Evolutionary conservation across 2,888 invertebrate species (phyloP).

Genomic region (Orthosia gracilis): DNA sequence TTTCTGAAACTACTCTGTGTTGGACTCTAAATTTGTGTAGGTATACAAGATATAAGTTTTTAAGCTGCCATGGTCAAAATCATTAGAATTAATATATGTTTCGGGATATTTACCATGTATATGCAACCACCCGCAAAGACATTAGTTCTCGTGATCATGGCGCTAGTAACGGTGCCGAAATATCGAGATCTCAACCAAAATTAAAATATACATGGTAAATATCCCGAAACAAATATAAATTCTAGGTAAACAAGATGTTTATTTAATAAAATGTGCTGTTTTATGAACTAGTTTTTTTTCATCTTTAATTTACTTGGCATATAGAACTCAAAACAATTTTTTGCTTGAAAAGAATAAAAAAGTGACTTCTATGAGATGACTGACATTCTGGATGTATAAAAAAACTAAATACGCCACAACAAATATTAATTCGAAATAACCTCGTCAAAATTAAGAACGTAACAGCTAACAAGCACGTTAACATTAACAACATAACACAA

Average conservation of each 20-base stretch:
- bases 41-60: too few relatives aligned
- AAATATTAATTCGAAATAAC: background rate
- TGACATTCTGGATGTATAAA: background rate
- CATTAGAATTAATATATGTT: too few relatives aligned
- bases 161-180: too few relatives aligned
- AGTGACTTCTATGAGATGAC: background rate
- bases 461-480: constrained; percentile 13
- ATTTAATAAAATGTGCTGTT: background rate
- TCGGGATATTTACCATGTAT: too few relatives aligned
- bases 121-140: too few relatives aligned
- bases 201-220: too few relatives aligned
- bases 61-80: too few relatives aligned
- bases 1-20: constrained; percentile 43
- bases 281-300: background rate
- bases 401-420: background rate
- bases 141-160: too few relatives aligned
- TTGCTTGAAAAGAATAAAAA: background rate
- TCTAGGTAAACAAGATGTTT: constrained; percentile 30
- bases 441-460: background rate
- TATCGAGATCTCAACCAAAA: too few relatives aligned
- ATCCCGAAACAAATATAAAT: too few relatives aligned
- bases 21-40: constrained; percentile 14
- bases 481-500: constrained; percentile 9
- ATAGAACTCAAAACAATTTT: background rate
- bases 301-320: background rate